Percentiles rank a stretch among this genome's conserved stretches.
Conservation (phyloP, 2,888 invertebrate species). For the Ophraella communa region DNA sequence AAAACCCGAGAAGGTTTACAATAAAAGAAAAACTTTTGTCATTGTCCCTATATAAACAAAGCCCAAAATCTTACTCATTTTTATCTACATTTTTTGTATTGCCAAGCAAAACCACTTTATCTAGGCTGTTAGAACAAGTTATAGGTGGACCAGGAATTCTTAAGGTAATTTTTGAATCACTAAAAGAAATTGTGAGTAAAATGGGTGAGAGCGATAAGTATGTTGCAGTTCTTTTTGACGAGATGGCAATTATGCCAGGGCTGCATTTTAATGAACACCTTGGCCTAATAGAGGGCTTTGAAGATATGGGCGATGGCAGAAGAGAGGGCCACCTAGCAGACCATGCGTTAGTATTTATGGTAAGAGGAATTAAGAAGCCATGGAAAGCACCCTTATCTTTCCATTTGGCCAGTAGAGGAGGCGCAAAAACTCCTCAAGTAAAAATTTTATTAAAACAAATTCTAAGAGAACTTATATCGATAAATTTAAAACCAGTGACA, state of each 20-base stretch:
- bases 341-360: constrained; percentile 30
- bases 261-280: too few species aligned
- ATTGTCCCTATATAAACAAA: constrained; percentile 10
- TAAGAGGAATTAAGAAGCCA: constrained; percentile 26
- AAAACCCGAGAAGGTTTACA: constrained; percentile 10
- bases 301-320: constrained; percentile 30
- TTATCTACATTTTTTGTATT: constrained; percentile 21
- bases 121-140: too few species aligned
- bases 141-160: too few species aligned
- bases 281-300: too few species aligned
- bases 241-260: too few species aligned
- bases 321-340: constrained; percentile 18
- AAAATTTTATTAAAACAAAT: constrained; percentile 12
- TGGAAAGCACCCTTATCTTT: constrained; percentile 19
- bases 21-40: constrained; percentile 17
- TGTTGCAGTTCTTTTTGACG: too few species aligned
- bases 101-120: too few species aligned
- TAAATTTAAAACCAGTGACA: constrained; percentile 27
- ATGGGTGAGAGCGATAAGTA: too few species aligned
- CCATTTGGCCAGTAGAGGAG: constrained; percentile 18
- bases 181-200: too few species aligned
- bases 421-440: constrained; percentile 22
- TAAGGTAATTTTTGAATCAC: too few species aligned
- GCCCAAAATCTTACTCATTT: constrained; percentile 5
- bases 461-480: constrained; percentile 12